These are phyloP conservation scores for Eretmocerus hayati DNA, from an alignment of 2,888 invertebrate genomes.

Conservation along the genomic window DNA sequence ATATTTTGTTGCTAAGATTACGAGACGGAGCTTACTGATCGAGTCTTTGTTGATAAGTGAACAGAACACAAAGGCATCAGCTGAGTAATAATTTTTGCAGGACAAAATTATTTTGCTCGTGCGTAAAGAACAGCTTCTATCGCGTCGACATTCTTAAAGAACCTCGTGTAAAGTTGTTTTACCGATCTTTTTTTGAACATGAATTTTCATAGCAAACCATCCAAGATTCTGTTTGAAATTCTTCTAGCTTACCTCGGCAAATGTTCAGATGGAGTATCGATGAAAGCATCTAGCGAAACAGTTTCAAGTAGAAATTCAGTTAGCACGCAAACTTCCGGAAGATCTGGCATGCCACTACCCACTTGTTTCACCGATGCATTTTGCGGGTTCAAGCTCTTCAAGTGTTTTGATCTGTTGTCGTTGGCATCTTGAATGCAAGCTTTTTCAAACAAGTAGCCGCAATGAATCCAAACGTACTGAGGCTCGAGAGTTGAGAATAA, in stretches of 20 bases:
- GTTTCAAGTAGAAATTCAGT: slow-evolving; percentile 70
- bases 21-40: no score
- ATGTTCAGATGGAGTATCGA: slow-evolving; percentile 70
- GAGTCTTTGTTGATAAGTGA: no score
- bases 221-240: no score
- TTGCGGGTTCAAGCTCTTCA: slow-evolving; percentile 18
- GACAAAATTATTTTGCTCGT: no score
- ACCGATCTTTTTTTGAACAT: no score
- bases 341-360: slow-evolving; percentile 57
- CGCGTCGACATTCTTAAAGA: no score
- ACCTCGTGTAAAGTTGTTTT: no score
- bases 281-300: slow-evolving; percentile 67
- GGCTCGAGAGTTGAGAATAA: slow-evolving; percentile 76
- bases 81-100: no score
- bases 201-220: no score
- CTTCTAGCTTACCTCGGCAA: slow-evolving; percentile 57
- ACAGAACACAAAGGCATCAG: no score
- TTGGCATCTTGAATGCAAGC: slow-evolving; percentile 46
- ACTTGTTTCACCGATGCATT: slow-evolving; percentile 49
- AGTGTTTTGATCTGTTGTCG: background rate
- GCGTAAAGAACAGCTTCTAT: no score
- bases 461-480: slow-evolving; percentile 80
- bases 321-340: slow-evolving; percentile 65
- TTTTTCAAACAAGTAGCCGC: slow-evolving; percentile 59
- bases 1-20: no score